phyloP scores from a whole-genome alignment of 2,888 invertebrate species.

The Thereva unica region DNA sequence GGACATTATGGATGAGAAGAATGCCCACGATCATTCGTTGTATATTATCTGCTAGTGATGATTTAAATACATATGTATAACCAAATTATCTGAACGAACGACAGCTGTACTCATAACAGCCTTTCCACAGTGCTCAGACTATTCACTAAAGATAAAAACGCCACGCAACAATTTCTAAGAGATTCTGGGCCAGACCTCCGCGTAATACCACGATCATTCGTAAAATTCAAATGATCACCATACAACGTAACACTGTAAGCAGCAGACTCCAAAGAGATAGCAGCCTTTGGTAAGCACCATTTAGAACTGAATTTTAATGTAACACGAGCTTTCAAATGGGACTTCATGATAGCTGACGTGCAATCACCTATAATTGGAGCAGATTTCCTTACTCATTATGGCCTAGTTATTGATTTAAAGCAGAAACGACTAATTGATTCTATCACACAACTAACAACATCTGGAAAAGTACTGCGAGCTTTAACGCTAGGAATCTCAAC shows the following conservation, averaged over 20 bases:
- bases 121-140: too few species aligned
- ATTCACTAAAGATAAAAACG: too few species aligned
- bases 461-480: background rate
- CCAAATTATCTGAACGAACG: too few species aligned
- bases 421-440: background rate
- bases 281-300: conserved; percentile 5
- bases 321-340: conserved; percentile 5
- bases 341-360: background rate
- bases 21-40: too few species aligned
- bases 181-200: conserved; percentile 7
- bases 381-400: conserved; percentile 27
- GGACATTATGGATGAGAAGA: too few species aligned
- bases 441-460: background rate
- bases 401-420: conserved; percentile 16
- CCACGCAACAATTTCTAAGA: conserved; percentile 4
- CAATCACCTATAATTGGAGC: conserved; percentile 27
- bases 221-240: conserved; percentile 6
- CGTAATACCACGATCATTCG: background rate
- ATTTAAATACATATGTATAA: too few species aligned
- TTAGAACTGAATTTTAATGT: conserved; percentile 16
- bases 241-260: background rate
- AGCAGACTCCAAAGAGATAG: conserved; percentile 15
- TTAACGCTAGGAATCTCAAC: conserved; percentile 2
- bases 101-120: too few species aligned
- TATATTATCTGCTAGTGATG: too few species aligned